Evolutionary conservation across 2,888 invertebrate genomes (phyloP).

Genomic region (Branchipolynoe longqiensis): DNA sequence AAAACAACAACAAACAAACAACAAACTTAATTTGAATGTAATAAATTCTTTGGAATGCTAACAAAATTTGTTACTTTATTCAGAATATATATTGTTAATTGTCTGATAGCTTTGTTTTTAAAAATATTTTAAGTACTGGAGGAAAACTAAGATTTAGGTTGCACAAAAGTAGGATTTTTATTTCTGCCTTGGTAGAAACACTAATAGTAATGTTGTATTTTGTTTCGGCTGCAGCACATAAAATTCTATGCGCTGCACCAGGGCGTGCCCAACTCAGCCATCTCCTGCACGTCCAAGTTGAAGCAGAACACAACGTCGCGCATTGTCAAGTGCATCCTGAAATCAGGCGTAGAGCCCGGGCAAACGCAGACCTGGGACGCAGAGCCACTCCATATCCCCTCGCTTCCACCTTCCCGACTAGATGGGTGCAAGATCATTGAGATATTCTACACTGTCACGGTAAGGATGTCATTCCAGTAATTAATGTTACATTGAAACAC

Average conservation of each 20-base stretch:
- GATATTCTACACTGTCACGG: slow-evolving; percentile 45
- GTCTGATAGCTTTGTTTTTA: no score
- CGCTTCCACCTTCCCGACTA: slow-evolving; percentile 22
- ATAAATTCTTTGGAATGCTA: no score
- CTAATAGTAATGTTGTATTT: no score
- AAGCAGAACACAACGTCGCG: slow-evolving; percentile 46
- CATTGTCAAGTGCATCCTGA: slow-evolving; percentile 46
- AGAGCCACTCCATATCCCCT: slow-evolving; percentile 43
- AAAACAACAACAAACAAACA: no score
- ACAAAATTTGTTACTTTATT: no score
- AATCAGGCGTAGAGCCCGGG: slow-evolving; percentile 26
- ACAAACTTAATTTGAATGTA: no score
- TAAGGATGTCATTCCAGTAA: slow-evolving; percentile 11
- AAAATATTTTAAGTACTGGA: no score
- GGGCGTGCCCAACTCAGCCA: slow-evolving; percentile 51
- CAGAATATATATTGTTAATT: no score
- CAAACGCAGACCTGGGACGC: slow-evolving; percentile 47
- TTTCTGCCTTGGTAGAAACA: no score
- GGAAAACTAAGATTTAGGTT: no score
- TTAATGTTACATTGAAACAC: no score
- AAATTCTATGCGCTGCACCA: slow-evolving; percentile 49
- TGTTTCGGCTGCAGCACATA: slow-evolving; percentile 46
- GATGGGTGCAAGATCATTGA: slow-evolving; percentile 45
- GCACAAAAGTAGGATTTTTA: no score
- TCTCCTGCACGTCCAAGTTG: slow-evolving; percentile 31